Percentiles rank a stretch among this genome's conserved stretches.
These are phyloP conservation scores for Paraplagusia blochii DNA, from an alignment of 2,113 vertebrate genomes.

Conservation along the genomic window DNA sequence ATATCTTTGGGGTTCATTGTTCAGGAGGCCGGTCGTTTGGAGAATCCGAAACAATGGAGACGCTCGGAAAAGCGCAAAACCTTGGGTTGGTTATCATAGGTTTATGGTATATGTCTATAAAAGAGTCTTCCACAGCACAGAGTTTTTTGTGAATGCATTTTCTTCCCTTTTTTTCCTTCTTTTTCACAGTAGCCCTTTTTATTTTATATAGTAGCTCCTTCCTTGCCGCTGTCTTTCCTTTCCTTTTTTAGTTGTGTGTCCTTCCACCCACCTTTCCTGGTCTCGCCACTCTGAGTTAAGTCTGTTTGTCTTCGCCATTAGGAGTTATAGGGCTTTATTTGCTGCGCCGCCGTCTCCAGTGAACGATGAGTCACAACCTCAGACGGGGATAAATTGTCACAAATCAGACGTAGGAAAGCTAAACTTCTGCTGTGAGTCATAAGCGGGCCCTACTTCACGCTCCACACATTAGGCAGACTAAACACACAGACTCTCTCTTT, in stretches of 20 bases:
- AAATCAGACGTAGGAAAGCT: constrained; percentile 22
- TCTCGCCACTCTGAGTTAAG: neutral
- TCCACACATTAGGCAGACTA: constrained; percentile 40
- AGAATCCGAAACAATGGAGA: neutral
- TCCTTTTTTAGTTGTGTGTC: neutral
- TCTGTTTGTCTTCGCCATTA: constrained; percentile 12
- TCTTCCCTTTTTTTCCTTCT: neutral
- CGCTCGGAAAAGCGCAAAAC: neutral
- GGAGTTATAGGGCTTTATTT: neutral
- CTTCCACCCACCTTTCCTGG: neutral
- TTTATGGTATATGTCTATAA: neutral
- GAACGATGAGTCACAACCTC: constrained; percentile 27
- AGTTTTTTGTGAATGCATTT: neutral
- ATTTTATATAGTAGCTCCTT: neutral
- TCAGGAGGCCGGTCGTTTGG: neutral
- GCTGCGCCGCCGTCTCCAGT: neutral
- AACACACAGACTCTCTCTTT: constrained; percentile 32
- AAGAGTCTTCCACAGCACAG: neutral
- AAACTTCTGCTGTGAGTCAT: constrained; percentile 38
- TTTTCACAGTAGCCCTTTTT: neutral
- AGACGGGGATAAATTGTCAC: constrained; percentile 19
- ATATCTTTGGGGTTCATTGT: constrained; percentile 9
- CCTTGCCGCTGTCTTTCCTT: neutral
- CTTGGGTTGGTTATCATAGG: neutral
- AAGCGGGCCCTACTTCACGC: constrained; percentile 20